Evolutionary conservation across 1,140 invertebrate genomes (phyloP).

Genomic region (Maconellicoccus hirsutus): DNA sequence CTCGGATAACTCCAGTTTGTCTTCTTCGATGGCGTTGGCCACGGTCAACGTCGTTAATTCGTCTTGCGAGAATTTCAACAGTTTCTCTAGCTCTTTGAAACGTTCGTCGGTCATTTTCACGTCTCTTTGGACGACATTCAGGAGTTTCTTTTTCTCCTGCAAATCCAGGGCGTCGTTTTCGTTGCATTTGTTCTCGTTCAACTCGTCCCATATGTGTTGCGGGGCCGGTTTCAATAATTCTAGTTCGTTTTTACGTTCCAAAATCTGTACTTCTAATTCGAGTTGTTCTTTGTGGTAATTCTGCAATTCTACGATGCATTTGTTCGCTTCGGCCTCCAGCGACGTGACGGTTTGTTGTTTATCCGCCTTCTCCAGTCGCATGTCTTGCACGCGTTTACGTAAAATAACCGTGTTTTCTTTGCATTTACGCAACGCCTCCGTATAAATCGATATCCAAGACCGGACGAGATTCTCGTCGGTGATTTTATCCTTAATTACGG

Average conservation of each 20-base stretch:
- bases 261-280: not conserved
- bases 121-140: not conserved
- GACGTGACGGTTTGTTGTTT: not conserved
- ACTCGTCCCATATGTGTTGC: not conserved
- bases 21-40: constrained; percentile 1
- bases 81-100: not conserved
- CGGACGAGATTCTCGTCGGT: not conserved
- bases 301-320: not conserved
- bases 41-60: not conserved
- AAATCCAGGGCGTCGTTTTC: not conserved
- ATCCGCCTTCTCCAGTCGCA: not conserved
- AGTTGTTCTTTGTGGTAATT: not conserved
- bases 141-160: constrained; percentile 11
- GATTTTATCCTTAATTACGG: constrained; percentile 8
- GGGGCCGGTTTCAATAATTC: not conserved
- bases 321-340: not conserved
- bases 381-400: not conserved
- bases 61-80: not conserved
- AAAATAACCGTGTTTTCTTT: not conserved
- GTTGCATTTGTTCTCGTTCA: not conserved
- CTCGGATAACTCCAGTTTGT: not conserved
- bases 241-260: constrained; percentile 14
- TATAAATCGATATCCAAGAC: constrained; percentile 10
- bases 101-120: not conserved
- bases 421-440: not conserved